A percentile compares a stretch with the other conserved stretches of the same genome.
These are phyloP conservation scores for Ochotona curzoniae DNA, from an alignment of 2,113 vertebrate genomes.

Conservation along the genomic window DNA sequence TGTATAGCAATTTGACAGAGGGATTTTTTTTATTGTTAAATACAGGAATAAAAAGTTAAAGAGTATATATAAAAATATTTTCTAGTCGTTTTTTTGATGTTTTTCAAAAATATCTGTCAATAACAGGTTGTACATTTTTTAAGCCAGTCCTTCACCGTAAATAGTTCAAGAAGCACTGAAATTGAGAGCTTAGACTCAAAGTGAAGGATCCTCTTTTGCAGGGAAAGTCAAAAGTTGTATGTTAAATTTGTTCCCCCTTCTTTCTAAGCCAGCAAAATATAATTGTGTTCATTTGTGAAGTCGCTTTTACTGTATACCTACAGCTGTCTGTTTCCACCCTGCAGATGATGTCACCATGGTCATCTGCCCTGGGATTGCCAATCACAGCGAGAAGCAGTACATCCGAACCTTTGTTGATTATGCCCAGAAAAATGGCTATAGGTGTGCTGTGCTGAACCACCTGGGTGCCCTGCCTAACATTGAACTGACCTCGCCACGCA, in stretches of 20 bases:
- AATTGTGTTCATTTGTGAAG: background rate
- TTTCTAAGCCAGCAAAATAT: background rate
- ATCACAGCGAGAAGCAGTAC: conserved; percentile 99
- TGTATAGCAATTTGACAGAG: background rate
- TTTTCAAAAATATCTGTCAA: conserved; percentile 23
- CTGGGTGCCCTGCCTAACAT: conserved; percentile 97
- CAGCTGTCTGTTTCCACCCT: background rate
- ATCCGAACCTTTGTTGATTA: conserved; percentile 98
- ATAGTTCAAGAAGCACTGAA: background rate
- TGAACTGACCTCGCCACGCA: conserved; percentile 97
- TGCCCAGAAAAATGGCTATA: conserved; percentile 96
- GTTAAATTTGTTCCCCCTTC: background rate
- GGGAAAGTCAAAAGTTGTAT: background rate
- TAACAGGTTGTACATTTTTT: background rate
- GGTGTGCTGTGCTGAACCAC: conserved; percentile 97
- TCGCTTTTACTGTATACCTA: background rate
- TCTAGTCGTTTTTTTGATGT: conserved; percentile 17
- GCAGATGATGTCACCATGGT: conserved; percentile 99
- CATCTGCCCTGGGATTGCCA: conserved; percentile 98
- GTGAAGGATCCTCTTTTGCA: background rate
- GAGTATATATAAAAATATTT: background rate
- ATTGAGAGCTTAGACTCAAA: background rate
- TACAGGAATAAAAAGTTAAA: background rate
- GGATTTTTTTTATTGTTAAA: background rate
- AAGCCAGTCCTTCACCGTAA: background rate